Evolutionary conservation across 2,797 vertebrate genomes (phyloP), one percentile per base, ranked within the genome.

Genomic region (Cacajao melanocephalus): DNA sequence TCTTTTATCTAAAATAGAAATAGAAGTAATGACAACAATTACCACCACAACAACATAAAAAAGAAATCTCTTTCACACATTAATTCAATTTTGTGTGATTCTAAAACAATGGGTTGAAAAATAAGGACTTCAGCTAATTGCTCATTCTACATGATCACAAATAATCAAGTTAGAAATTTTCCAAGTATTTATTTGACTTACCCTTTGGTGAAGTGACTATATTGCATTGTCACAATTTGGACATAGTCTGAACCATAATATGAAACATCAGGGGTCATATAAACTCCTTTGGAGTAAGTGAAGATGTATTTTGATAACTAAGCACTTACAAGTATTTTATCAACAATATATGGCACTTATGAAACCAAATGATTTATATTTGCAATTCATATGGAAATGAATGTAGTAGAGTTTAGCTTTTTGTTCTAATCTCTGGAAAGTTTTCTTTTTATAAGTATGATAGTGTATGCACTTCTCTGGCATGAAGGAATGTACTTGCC

Each of bases 81-180:
- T 44, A 79, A 78, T 67, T 81, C 52, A 73, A 39, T 81, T 92
- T 90, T 79, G 2, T 41, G 73, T 48, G 36, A 86, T 41, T 5
- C 5, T 79, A 33, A 88, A 83, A 85, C 9, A 87, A 72, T 79
- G 20, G 15, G 3, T 67, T 93, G 39, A 87, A 90, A 97, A 90
- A 92, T 80, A 84, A 90, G 11, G 20, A 72, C 3, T 70, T 90
- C 6, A 41, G 11, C 22, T 85, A 89, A 92, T 88, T 79, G 26
- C 33, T 93, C 28, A 76, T 75, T 72, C 8, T 93, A 7, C n/a
- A 61, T 88, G 39, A 92, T 93, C 96, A 72, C 11, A 89, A 94
- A 91, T 83, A 78, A 90, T 64, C 10, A 73, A 88, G 19, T 72
- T 28, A 73, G 73, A 13, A 58, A 15, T 82, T 96, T 70, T 12